Evolutionary conservation across 2,888 invertebrate species (phyloP).

Genomic region (Hofmannophila pseudospretella): DNA sequence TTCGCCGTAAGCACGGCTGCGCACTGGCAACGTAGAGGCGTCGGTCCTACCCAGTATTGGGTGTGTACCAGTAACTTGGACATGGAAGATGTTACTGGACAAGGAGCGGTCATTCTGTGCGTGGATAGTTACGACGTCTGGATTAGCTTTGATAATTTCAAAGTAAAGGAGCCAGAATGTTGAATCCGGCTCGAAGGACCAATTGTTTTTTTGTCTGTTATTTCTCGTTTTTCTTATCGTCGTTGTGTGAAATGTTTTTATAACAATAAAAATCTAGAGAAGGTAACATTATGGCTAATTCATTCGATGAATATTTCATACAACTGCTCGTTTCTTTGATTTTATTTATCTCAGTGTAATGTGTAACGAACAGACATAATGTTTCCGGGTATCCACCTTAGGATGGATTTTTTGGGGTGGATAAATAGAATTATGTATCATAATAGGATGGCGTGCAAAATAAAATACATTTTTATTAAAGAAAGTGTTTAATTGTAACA

Average conservation of each 20-base stretch:
- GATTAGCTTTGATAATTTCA: slow-evolving; percentile 48
- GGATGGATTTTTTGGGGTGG: too few species aligned
- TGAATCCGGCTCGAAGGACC: slow-evolving; percentile 10
- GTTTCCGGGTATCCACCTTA: too few species aligned
- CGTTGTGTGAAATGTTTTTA: too few species aligned
- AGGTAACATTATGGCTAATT: too few species aligned
- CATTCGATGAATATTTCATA: too few species aligned
- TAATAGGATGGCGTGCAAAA: too few species aligned
- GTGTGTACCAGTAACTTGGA: slow-evolving; percentile 38
- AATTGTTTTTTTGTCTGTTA: not conserved
- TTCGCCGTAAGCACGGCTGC: slow-evolving; percentile 52
- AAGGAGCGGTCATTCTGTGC: slow-evolving; percentile 40
- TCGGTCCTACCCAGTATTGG: slow-evolving; percentile 33
- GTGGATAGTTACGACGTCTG: slow-evolving; percentile 38
- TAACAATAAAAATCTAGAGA: too few species aligned
- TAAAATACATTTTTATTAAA: slow-evolving; percentile 49
- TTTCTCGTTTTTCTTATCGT: too few species aligned
- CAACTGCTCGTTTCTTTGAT: too few species aligned
- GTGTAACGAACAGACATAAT: too few species aligned
- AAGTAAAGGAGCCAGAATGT: slow-evolving; percentile 48
- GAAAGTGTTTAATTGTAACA: slow-evolving; percentile 28
- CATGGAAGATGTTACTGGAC: slow-evolving; percentile 20
- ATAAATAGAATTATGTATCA: too few species aligned
- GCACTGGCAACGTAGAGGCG: slow-evolving; percentile 36
- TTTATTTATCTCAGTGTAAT: too few species aligned